Conservation (phyloP, 2,797 vertebrate genomes). For the Aselliscus stoliczkanus region DNA sequence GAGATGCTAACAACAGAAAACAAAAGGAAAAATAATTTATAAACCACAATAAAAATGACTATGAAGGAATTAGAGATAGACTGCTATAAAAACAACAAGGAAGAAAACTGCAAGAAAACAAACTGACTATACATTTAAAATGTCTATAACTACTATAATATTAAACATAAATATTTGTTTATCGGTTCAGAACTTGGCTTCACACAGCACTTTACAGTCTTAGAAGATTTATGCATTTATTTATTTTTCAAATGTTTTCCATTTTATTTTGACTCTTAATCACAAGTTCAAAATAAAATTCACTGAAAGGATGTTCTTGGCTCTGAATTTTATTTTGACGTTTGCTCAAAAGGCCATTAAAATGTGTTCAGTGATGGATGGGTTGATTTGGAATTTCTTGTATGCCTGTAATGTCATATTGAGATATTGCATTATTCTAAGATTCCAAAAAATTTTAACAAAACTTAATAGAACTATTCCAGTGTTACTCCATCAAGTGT, state of each 20-base stretch:
- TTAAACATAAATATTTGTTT: neutral
- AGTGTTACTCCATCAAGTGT: slow-evolving; percentile 9
- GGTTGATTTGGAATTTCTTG: slow-evolving; percentile 7
- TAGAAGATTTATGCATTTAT: neutral
- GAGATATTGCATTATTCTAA: slow-evolving; percentile 42
- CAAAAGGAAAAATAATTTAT: neutral
- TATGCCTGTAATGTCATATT: neutral
- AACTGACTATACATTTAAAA: neutral
- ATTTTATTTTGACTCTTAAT: slow-evolving; percentile 26
- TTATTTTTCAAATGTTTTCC: slow-evolving; percentile 29
- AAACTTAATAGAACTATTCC: slow-evolving; percentile 34
- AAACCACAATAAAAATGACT: neutral
- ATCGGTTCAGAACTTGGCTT: neutral
- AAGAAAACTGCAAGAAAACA: neutral
- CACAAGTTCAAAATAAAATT: slow-evolving; percentile 53
- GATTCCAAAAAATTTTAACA: slow-evolving; percentile 12
- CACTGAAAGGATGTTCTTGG: slow-evolving; percentile 1
- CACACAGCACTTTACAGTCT: neutral
- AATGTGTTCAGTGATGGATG: neutral
- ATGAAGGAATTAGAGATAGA: neutral
- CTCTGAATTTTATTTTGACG: slow-evolving; percentile 32
- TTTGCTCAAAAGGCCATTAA: slow-evolving; percentile 40
- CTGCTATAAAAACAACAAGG: neutral
- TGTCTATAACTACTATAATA: neutral
- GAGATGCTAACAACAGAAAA: neutral